Conservation (phyloP, 2,888 invertebrate species). For the Osedax frankpressi region DNA sequence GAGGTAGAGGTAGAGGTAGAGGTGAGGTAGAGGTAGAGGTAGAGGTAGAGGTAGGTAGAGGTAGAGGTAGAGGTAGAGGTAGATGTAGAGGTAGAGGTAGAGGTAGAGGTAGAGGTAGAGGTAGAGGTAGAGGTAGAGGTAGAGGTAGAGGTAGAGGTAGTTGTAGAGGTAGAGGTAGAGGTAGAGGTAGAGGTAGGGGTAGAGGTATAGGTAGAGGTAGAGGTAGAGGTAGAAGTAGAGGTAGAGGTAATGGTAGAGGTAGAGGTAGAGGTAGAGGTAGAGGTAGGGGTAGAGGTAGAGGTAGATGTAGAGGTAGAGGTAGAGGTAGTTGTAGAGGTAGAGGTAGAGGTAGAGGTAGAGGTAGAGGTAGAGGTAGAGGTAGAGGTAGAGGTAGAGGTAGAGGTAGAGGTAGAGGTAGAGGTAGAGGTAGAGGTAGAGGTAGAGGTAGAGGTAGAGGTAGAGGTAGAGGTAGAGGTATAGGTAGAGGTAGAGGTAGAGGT, state of each 20-base stretch:
- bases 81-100: not conserved
- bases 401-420: not conserved
- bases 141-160: not conserved
- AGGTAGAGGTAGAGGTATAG: too few relatives aligned
- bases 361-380: not conserved
- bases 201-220: not conserved
- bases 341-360: not conserved
- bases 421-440: too few relatives aligned
- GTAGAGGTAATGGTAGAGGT: not conserved
- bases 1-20: not conserved
- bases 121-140: not conserved
- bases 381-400: not conserved
- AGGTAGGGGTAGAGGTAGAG: not conserved
- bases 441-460: too few relatives aligned
- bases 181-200: not conserved
- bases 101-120: not conserved
- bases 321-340: not conserved
- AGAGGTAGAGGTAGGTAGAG: too few relatives aligned
- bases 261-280: not conserved
- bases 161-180: not conserved
- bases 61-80: too few relatives aligned
- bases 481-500: too few relatives aligned
- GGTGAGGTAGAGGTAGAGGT: not conserved
- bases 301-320: not conserved
- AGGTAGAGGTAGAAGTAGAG: not conserved